Conservation (phyloP, 2,888 invertebrate species). For the Lasius fuliginosus region DNA sequence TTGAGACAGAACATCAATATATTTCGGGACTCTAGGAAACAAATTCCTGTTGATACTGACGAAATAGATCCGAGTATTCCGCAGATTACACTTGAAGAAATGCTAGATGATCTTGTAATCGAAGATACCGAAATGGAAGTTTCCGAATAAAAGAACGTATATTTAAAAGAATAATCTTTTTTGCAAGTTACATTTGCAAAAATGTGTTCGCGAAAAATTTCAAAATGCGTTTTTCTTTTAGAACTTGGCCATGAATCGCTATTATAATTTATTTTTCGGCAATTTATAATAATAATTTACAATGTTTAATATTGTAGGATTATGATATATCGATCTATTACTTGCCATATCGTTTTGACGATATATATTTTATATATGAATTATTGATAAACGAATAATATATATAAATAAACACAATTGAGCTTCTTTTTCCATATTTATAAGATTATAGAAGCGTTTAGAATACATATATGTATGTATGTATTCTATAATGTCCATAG, state of each 20-base stretch:
- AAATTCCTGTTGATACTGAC: slow-evolving; percentile 88
- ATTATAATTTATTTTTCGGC: background rate
- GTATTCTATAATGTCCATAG: background rate
- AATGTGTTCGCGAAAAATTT: background rate
- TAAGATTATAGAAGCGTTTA: background rate
- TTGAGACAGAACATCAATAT: slow-evolving; percentile 97
- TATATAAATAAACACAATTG: background rate
- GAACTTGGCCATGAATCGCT: background rate
- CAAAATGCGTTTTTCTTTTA: background rate
- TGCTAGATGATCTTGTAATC: slow-evolving; percentile 96
- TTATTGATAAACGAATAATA: background rate
- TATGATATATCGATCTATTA: background rate
- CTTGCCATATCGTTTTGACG: background rate
- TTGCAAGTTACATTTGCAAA: background rate
- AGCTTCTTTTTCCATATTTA: background rate
- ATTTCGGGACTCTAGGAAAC: slow-evolving; percentile 90
- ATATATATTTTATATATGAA: slow-evolving; percentile 38
- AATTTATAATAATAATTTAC: background rate
- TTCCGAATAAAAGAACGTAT: background rate
- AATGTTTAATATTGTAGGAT: background rate
- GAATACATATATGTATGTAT: background rate
- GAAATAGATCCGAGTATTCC: slow-evolving; percentile 90
- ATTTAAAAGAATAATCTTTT: background rate
- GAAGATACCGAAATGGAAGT: slow-evolving; percentile 90
- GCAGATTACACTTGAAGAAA: slow-evolving; percentile 95